These are phyloP conservation scores for Oreochromis aureus DNA, from an alignment of 2,113 vertebrate species.

Conservation along the genomic window DNA sequence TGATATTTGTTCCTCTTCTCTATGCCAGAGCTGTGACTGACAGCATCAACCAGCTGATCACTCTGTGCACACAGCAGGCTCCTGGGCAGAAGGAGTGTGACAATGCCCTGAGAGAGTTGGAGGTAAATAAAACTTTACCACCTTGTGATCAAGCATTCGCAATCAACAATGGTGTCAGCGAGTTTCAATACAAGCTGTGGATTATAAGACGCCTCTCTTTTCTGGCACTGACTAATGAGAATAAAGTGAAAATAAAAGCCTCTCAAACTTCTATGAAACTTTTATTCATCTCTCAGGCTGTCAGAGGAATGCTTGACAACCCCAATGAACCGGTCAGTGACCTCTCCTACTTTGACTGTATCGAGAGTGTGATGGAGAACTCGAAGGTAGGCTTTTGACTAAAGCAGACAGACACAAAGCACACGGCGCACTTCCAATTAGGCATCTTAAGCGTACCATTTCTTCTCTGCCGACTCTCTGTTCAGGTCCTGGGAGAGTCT, in stretches of 20 bases:
- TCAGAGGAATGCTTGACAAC: constrained; percentile 93
- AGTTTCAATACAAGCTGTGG: neutral
- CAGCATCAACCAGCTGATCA: constrained; percentile 98
- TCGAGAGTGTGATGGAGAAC: constrained; percentile 98
- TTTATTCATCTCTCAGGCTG: constrained; percentile 73
- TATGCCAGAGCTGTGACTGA: constrained; percentile 91
- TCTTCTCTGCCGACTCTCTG: neutral
- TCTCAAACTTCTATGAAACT: neutral
- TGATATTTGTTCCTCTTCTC: neutral
- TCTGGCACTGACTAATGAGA: neutral
- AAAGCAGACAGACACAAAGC: neutral
- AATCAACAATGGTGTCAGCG: neutral
- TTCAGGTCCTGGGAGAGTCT: constrained; percentile 93
- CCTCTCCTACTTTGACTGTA: constrained; percentile 98
- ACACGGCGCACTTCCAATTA: neutral
- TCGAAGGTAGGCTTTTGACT: constrained; percentile 82
- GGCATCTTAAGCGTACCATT: neutral
- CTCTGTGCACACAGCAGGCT: constrained; percentile 93
- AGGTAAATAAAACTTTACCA: constrained; percentile 71
- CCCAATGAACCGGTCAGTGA: constrained; percentile 94
- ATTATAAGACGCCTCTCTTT: neutral
- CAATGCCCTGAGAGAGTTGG: constrained; percentile 93
- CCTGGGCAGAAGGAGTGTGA: constrained; percentile 98
- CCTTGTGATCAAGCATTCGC: neutral
- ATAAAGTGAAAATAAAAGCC: neutral